A percentile compares a stretch with the other conserved stretches of the same genome.
phyloP scores from a whole-genome alignment of 53 echinoderm and acorn worm species.

The Zoroaster sp. region DNA sequence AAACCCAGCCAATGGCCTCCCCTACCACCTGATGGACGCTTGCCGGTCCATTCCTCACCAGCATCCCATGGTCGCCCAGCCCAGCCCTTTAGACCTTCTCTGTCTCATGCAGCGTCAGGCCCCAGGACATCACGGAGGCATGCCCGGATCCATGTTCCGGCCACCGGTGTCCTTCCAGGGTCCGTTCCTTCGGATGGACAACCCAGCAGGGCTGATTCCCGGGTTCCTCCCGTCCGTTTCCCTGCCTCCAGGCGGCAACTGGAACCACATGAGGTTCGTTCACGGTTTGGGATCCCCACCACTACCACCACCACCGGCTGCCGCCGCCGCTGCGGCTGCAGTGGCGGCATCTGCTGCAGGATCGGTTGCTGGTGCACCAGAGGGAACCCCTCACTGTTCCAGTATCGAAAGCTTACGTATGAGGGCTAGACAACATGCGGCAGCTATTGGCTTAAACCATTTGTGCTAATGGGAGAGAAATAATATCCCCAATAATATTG shows the following conservation, averaged over 20 bases:
- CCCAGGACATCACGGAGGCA: neutral
- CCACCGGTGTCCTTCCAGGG: conserved; percentile 38
- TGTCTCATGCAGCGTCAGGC: conserved; percentile 39
- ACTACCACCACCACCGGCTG: conserved; percentile 3
- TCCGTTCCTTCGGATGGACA: conserved; percentile 58
- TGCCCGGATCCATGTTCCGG: conserved; percentile 16
- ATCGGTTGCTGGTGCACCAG: neutral
- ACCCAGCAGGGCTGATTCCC: conserved; percentile 27
- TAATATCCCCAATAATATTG: no score
- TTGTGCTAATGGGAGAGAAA: neutral
- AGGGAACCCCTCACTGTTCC: conserved; percentile 25
- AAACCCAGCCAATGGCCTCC: neutral
- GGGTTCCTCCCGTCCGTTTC: conserved; percentile 24
- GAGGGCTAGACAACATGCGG: conserved; percentile 65
- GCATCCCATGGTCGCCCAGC: conserved; percentile 13
- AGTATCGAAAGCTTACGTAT: conserved; percentile 68
- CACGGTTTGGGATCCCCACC: conserved; percentile 22
- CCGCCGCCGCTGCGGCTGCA: neutral
- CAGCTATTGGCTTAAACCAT: conserved; percentile 52
- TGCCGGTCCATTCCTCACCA: conserved; percentile 17
- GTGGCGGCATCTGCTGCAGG: neutral
- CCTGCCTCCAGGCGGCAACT: conserved; percentile 29
- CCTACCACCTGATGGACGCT: conserved; percentile 21
- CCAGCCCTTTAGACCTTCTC: conserved; percentile 47
- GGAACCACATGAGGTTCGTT: conserved; percentile 47